Evolutionary conservation across 2,797 vertebrate genomes (phyloP).

Genomic region (Aythya fuligula): DNA sequence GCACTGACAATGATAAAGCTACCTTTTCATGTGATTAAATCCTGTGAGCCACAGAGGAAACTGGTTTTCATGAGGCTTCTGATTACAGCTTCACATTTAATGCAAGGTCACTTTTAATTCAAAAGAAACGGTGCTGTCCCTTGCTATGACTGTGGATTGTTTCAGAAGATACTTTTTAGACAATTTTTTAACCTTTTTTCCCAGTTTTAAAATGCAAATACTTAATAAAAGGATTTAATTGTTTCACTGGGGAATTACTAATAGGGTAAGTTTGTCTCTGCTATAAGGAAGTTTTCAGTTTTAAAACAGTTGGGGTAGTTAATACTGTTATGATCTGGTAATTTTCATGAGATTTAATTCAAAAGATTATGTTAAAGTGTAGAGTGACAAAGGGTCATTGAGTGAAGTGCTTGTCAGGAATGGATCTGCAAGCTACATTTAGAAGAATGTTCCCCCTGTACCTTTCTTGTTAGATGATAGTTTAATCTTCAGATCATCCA

Average conservation of each 20-base stretch:
- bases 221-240: constrained; percentile 17
- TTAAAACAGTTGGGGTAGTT: constrained; percentile 50
- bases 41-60: neutral
- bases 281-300: constrained; percentile 27
- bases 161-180: neutral
- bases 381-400: constrained; percentile 32
- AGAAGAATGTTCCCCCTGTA: neutral
- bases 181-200: neutral
- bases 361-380: constrained; percentile 55
- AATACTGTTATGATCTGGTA: constrained; percentile 3
- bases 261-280: constrained; percentile 19
- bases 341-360: constrained; percentile 43
- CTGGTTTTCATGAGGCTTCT: neutral
- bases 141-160: neutral
- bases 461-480: neutral
- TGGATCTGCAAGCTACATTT: neutral
- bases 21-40: neutral
- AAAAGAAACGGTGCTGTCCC: neutral
- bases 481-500: constrained; percentile 2
- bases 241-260: constrained; percentile 28
- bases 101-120: neutral
- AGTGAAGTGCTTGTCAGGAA: constrained; percentile 33
- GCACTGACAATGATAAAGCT: neutral
- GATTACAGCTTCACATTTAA: neutral
- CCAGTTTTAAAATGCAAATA: constrained; percentile 22